A percentile compares a stretch with the other conserved stretches of the same genome.
phyloP scores from a whole-genome alignment of 2,113 vertebrate genomes.

The Chloropsis cyanopogon region DNA sequence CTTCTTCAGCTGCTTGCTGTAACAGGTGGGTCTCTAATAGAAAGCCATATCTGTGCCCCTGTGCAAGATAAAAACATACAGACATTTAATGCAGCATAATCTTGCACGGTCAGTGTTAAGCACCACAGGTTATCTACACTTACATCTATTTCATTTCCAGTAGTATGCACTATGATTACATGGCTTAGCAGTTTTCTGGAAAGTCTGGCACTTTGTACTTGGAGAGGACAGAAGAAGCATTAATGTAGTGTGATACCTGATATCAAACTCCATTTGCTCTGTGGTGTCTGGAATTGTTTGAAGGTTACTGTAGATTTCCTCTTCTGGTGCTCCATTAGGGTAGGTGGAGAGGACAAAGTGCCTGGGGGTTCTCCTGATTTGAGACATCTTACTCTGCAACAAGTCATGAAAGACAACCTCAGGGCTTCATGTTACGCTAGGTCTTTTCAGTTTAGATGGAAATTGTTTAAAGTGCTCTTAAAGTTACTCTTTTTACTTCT shows the following conservation, averaged over 20 bases:
- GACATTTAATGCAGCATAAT: background rate
- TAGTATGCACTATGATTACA: background rate
- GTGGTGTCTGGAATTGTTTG: conserved; percentile 17
- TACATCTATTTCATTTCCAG: background rate
- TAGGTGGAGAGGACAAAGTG: conserved; percentile 34
- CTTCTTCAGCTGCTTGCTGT: conserved; percentile 52
- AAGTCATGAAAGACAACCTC: background rate
- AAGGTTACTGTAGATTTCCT: background rate
- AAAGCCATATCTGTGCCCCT: conserved; percentile 4
- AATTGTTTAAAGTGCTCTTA: background rate
- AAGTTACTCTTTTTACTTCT: background rate
- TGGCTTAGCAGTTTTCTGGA: background rate
- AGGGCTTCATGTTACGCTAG: background rate
- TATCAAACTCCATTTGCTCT: conserved; percentile 51
- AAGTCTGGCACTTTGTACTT: background rate
- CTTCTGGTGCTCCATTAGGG: conserved; percentile 1
- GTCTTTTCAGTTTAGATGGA: background rate
- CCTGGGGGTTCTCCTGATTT: background rate
- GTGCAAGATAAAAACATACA: background rate
- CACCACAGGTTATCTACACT: conserved; percentile 23
- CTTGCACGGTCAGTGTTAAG: background rate
- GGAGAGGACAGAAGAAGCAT: background rate
- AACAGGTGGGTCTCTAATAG: conserved; percentile 51
- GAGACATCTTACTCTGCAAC: conserved; percentile 66
- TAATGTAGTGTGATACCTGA: conserved; percentile 45